Percentiles rank a stretch among this genome's conserved stretches.
These are phyloP conservation scores for Pyxicephalus adspersus DNA, from an alignment of 2,113 vertebrate species.

Conservation along the genomic window DNA sequence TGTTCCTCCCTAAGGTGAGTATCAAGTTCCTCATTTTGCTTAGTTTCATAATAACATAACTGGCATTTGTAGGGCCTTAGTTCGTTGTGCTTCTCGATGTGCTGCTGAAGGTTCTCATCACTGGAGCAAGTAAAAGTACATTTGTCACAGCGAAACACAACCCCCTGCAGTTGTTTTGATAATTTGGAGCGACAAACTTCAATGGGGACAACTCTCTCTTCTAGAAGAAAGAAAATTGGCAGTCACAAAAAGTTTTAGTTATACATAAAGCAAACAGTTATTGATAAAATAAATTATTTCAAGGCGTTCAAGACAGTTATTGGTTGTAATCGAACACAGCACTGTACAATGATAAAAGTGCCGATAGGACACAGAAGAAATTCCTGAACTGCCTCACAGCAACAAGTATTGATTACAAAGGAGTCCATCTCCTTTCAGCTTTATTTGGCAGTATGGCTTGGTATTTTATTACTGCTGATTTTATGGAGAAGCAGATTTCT, in stretches of 20 bases:
- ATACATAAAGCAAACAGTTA: too few relatives aligned
- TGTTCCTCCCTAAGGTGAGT: constrained; percentile 91
- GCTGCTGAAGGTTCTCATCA: constrained; percentile 90
- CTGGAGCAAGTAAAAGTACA: constrained; percentile 98
- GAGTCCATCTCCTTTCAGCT: too few relatives aligned
- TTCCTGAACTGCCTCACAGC: too few relatives aligned
- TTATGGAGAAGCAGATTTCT: too few relatives aligned
- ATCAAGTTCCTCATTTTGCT: constrained; percentile 87
- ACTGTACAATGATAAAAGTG: too few relatives aligned
- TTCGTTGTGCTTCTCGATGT: constrained; percentile 94
- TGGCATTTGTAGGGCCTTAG: constrained; percentile 96
- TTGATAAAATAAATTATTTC: too few relatives aligned
- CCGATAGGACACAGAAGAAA: too few relatives aligned
- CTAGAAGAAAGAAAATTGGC: constrained; percentile 70
- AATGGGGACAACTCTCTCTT: constrained; percentile 93
- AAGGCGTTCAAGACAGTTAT: too few relatives aligned
- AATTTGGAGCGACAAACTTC: constrained; percentile 96
- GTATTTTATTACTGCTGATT: too few relatives aligned
- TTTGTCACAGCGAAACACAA: constrained; percentile 95
- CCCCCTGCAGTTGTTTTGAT: constrained; percentile 92
- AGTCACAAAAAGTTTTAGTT: background rate
- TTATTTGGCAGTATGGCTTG: too few relatives aligned
- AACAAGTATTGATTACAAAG: too few relatives aligned
- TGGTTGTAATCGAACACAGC: too few relatives aligned
- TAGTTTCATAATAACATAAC: constrained; percentile 96